Evolutionary conservation across 2,797 vertebrate genomes (phyloP).

Genomic region (Catamblyrhynchus diadema): DNA sequence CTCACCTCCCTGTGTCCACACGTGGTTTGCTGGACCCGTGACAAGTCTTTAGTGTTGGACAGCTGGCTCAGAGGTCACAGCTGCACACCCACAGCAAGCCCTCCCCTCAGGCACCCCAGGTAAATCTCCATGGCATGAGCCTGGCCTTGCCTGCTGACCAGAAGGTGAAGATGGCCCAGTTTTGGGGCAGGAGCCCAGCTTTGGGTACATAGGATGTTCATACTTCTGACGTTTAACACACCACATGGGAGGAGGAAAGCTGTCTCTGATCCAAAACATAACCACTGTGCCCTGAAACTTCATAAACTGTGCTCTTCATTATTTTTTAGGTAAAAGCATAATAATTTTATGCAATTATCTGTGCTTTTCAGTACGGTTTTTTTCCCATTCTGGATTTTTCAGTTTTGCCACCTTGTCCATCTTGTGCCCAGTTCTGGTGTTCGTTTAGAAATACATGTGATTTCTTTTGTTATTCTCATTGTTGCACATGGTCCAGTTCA

Average conservation of each 20-base stretch:
- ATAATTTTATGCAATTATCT: neutral
- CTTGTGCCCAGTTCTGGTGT: neutral
- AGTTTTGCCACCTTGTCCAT: neutral
- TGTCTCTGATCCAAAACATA: neutral
- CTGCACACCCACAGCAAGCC: neutral
- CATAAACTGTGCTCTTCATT: neutral
- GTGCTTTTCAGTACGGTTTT: neutral
- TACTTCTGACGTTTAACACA: neutral
- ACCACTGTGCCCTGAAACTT: accelerated
- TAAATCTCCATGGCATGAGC: neutral
- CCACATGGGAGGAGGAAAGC: neutral
- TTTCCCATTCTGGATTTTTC: neutral
- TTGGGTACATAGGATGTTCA: neutral
- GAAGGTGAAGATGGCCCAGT: neutral
- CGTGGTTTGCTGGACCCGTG: accelerated
- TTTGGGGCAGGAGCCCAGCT: neutral
- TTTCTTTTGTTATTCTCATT: neutral
- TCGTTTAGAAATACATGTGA: neutral
- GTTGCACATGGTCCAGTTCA: neutral
- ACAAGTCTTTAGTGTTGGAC: accelerated
- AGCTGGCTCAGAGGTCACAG: neutral
- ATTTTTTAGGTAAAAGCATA: neutral
- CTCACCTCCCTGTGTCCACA: neutral
- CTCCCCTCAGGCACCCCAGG: neutral
- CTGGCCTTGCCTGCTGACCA: accelerated